These are phyloP conservation scores for Micromussa lordhowensis DNA, from an alignment of 92 coral and sea anemone species.

Conservation along the genomic window DNA sequence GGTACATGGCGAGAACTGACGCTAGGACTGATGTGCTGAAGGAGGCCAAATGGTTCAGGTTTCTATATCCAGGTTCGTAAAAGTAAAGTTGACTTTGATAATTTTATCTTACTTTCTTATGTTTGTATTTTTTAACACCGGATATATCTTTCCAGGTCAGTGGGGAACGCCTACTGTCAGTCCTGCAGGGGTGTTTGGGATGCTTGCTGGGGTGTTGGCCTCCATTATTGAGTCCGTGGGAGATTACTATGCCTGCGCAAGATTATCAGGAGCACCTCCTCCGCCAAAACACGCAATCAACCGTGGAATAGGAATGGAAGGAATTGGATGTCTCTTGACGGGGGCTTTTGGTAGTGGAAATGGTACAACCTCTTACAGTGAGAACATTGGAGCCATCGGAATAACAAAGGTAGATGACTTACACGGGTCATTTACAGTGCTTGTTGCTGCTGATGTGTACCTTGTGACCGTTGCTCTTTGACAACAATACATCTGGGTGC, in stretches of 20 bases:
- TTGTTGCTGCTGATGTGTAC: no score
- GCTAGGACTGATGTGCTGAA: slow-evolving; percentile 68
- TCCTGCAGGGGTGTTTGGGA: slow-evolving; percentile 95
- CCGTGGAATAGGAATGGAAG: slow-evolving; percentile 89
- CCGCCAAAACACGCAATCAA: slow-evolving; percentile 92
- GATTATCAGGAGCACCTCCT: slow-evolving; percentile 95
- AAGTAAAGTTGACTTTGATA: background rate
- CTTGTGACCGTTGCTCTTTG: no score
- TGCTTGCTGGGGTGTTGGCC: slow-evolving; percentile 93
- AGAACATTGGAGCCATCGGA: slow-evolving; percentile 91
- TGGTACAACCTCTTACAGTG: slow-evolving; percentile 92
- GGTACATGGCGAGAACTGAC: slow-evolving; percentile 83
- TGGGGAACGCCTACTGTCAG: slow-evolving; percentile 97
- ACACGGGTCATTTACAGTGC: background rate
- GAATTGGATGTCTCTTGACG: slow-evolving; percentile 83
- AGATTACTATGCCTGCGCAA: slow-evolving; percentile 96
- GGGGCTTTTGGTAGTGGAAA: slow-evolving; percentile 91
- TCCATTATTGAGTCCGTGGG: slow-evolving; percentile 95
- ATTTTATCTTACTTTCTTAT: background rate
- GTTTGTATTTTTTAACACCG: background rate
- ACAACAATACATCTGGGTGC: slow-evolving; percentile 11
- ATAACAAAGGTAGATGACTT: slow-evolving; percentile 74
- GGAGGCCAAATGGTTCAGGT: slow-evolving; percentile 86
- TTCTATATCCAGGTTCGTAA: slow-evolving; percentile 88
- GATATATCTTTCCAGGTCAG: slow-evolving; percentile 67